Evolutionary conservation across 2,888 invertebrate species (phyloP).

Genomic region (Drosophila acutilabella): DNA sequence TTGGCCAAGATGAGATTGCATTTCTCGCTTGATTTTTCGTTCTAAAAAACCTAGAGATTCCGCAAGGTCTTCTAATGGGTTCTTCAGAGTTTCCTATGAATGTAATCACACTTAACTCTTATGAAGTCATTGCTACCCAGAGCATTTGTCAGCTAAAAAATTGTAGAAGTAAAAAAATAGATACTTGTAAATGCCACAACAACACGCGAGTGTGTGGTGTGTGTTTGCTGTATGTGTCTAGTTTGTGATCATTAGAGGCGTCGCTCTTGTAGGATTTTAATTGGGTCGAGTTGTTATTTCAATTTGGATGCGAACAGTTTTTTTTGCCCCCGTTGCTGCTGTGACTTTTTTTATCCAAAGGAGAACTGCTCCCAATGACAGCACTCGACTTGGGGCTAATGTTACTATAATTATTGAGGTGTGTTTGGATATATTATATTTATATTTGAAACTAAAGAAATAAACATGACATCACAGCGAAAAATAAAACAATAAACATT

Average conservation of each 20-base stretch:
- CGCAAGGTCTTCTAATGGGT: conserved; percentile 4
- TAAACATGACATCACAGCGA: conserved; percentile 44
- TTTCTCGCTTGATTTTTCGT: conserved; percentile 6
- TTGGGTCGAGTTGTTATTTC: conserved; percentile 67
- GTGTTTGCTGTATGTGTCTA: conserved; percentile 17
- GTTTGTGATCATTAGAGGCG: conserved; percentile 46
- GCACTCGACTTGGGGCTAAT: conserved; percentile 32
- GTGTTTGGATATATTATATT: conserved; percentile 29
- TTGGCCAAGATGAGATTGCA: conserved; percentile 10
- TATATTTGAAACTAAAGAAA: conserved; percentile 7
- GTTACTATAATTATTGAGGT: conserved; percentile 56
- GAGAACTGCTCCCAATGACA: conserved; percentile 39
- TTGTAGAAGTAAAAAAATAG: conserved; percentile 5
- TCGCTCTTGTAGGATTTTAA: conserved; percentile 50
- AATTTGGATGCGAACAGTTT: conserved; percentile 48
- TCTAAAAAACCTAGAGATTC: conserved; percentile 3
- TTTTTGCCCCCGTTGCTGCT: conserved; percentile 23
- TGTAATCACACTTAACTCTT: conserved; percentile 30
- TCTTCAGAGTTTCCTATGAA: conserved; percentile 10
- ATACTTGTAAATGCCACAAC: conserved; percentile 51
- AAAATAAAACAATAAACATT: conserved; percentile 31
- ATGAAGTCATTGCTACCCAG: conserved; percentile 49
- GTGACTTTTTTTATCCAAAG: conserved; percentile 1
- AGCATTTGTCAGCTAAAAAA: conserved; percentile 29
- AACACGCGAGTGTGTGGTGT: conserved; percentile 29